Evolutionary conservation across 2,797 vertebrate genomes (phyloP).

Genomic region (Lagorchestes hirsutus): DNA sequence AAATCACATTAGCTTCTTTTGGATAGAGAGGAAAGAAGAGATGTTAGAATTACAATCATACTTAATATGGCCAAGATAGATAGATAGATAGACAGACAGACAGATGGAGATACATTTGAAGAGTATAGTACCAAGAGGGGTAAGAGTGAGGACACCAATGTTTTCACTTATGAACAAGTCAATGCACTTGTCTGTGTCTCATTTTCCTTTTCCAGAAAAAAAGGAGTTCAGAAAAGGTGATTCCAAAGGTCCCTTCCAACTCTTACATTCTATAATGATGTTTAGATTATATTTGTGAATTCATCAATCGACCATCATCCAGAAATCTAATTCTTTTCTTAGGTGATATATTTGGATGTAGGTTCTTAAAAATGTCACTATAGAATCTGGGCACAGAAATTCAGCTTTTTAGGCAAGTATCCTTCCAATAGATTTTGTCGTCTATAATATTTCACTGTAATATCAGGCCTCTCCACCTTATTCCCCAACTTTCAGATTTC

Average conservation of each 20-base stretch:
- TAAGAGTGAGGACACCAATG: background rate
- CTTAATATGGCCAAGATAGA: background rate
- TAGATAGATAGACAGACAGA: background rate
- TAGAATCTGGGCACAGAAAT: background rate
- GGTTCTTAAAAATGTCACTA: background rate
- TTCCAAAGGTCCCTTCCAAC: background rate
- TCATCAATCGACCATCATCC: background rate
- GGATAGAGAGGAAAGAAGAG: background rate
- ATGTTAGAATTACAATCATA: background rate
- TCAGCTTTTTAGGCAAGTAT: background rate
- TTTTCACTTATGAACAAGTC: background rate
- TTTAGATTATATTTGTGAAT: background rate
- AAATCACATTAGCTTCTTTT: background rate
- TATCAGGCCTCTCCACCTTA: background rate
- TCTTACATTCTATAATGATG: background rate
- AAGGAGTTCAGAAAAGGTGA: background rate
- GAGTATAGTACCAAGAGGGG: background rate
- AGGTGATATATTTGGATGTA: background rate
- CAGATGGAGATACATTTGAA: background rate
- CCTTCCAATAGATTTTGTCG: background rate
- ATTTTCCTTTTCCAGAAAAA: background rate
- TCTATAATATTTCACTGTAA: background rate
- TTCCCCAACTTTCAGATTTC: background rate
- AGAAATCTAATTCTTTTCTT: background rate
- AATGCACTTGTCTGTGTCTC: background rate